Conservation (phyloP, 2,888 invertebrate genomes). For the Apamea monoglypha region DNA sequence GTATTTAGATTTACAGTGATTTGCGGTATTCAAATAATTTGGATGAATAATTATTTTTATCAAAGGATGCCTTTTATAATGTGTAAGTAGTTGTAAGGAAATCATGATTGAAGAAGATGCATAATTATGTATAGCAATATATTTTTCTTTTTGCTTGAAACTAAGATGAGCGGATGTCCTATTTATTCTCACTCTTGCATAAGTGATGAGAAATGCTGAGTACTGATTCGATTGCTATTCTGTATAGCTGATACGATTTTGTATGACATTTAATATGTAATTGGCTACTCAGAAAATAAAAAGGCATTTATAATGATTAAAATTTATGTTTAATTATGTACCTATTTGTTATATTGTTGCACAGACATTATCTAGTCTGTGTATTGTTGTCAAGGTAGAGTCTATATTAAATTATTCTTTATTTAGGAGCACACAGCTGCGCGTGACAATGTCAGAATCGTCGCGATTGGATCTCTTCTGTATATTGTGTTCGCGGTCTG, state of each 20-base stretch:
- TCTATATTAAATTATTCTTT: constrained; percentile 88
- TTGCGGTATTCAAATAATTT: constrained; percentile 83
- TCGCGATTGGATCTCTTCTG: constrained; percentile 68
- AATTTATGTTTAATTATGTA: constrained; percentile 81
- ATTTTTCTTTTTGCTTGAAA: constrained; percentile 81
- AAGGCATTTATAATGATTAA: constrained; percentile 87
- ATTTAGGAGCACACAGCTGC: constrained; percentile 75
- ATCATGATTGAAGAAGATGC: constrained; percentile 79
- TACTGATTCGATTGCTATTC: constrained; percentile 72
- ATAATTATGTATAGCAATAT: constrained; percentile 85
- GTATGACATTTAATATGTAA: constrained; percentile 78
- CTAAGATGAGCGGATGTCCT: constrained; percentile 77
- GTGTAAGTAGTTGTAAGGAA: constrained; percentile 87
- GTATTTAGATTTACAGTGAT: constrained; percentile 80
- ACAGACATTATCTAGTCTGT: constrained; percentile 54
- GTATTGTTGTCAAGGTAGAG: constrained; percentile 84
- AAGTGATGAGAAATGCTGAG: constrained; percentile 72
- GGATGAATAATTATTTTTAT: constrained; percentile 80
- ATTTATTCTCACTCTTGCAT: constrained; percentile 79
- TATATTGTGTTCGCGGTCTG: constrained; percentile 59
- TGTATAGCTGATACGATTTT: constrained; percentile 70
- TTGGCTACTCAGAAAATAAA: constrained; percentile 79
- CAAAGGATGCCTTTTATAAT: constrained; percentile 89
- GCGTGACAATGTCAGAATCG: constrained; percentile 68
- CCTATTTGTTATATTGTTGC: constrained; percentile 82